Conservation (phyloP, 2,113 vertebrate species). For the Ageneiosus marmoratus region DNA sequence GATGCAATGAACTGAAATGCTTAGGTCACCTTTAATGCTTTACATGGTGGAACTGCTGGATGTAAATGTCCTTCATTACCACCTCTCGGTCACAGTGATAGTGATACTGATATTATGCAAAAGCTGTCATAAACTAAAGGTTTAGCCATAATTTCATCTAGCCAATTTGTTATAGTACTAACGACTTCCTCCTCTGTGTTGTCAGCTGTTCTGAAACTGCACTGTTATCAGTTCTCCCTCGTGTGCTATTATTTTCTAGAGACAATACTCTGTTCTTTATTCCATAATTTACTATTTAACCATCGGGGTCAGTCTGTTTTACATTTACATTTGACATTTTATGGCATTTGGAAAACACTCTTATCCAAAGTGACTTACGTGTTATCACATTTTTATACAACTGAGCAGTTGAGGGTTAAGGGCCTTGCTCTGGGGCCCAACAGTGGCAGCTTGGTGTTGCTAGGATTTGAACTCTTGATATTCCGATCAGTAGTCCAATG, state of each 20-base stretch:
- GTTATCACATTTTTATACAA: no score
- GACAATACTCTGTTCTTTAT: background rate
- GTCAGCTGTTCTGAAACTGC: conserved; percentile 27
- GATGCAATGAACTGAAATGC: background rate
- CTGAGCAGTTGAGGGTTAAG: no score
- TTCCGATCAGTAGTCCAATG: no score
- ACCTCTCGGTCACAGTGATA: background rate
- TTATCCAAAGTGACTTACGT: no score
- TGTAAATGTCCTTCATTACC: background rate
- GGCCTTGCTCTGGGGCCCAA: no score
- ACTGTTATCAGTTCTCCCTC: background rate
- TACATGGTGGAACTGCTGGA: background rate
- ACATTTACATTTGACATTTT: no score
- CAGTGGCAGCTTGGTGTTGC: no score
- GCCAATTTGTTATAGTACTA: conserved; percentile 15
- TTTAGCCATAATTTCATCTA: conserved; percentile 24
- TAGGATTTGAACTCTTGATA: no score
- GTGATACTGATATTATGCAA: background rate
- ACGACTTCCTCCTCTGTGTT: conserved; percentile 13
- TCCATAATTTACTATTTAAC: background rate
- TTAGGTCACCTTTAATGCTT: conserved; percentile 2
- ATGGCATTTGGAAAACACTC: no score
- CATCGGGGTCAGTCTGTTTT: no score
- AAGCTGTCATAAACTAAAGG: conserved; percentile 6
- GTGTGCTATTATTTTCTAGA: background rate